Evolutionary conservation across 1,140 invertebrate species (phyloP).

Genomic region (Eciton burchellii): DNA sequence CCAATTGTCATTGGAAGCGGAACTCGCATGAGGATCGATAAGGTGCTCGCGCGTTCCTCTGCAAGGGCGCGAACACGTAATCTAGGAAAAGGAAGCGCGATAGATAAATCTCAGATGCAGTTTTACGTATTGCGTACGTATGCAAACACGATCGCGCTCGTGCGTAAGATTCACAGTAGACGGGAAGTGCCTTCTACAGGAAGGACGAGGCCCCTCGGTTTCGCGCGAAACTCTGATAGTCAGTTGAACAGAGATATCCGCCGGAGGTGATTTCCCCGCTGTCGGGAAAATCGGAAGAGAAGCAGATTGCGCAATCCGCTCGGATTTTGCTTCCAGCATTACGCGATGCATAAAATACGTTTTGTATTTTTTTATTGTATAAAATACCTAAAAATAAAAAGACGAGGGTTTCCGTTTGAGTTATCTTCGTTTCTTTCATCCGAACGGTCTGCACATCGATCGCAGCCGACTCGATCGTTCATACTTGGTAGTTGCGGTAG

Average conservation of each 20-base stretch:
- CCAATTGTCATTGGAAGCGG: background rate
- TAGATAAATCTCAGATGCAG: slow-evolving; percentile 30
- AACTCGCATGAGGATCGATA: slow-evolving; percentile 18
- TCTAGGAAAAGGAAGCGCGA: background rate
- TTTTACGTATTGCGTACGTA: slow-evolving; percentile 7
- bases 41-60: slow-evolving; percentile 5
- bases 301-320: background rate
- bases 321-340: background rate
- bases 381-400: slow-evolving; percentile 1
- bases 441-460: background rate
- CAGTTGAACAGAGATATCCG: background rate
- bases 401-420: background rate
- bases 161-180: background rate
- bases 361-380: slow-evolving; percentile 6
- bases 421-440: background rate
- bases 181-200: background rate
- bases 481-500: slow-evolving; percentile 41
- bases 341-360: too few relatives aligned
- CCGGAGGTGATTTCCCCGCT: background rate
- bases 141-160: background rate
- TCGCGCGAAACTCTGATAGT: background rate
- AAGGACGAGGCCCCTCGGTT: slow-evolving; percentile 6
- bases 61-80: background rate
- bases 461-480: slow-evolving; percentile 25
- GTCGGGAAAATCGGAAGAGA: background rate